Evolutionary conservation across 2,113 vertebrate species (phyloP).

Genomic region (Aix galericulata): DNA sequence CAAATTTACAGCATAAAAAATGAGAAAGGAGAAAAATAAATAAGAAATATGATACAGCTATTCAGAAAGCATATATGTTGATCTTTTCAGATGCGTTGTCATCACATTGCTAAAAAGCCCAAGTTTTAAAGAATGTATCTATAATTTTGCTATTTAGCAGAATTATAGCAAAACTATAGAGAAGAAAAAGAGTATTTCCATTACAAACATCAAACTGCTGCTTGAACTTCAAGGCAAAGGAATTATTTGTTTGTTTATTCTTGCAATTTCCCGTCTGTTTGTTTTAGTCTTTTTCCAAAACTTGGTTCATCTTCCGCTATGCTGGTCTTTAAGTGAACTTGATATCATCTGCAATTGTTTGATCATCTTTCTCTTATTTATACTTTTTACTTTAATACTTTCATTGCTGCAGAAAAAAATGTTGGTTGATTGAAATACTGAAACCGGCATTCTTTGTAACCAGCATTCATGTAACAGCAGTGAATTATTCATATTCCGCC

Average conservation of each 20-base stretch:
- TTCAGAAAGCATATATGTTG: background rate
- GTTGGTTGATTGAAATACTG: background rate
- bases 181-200: background rate
- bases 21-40: background rate
- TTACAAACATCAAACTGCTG: background rate
- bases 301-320: background rate
- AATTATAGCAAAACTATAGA: background rate
- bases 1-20: background rate
- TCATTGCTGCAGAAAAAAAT: background rate
- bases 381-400: background rate
- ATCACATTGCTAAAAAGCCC: background rate
- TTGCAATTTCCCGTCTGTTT: background rate
- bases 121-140: background rate
- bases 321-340: background rate
- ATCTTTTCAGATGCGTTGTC: background rate
- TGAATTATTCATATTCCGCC: background rate
- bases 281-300: conserved; percentile 6
- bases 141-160: background rate
- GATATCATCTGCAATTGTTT: background rate
- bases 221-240: background rate
- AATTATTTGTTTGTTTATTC: conserved; percentile 26
- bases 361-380: background rate
- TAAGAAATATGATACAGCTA: background rate
- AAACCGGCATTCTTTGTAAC: background rate
- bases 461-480: background rate